These are phyloP conservation scores for Leucopsar rothschildi DNA, from an alignment of 2,113 vertebrate species.

Conservation along the genomic window DNA sequence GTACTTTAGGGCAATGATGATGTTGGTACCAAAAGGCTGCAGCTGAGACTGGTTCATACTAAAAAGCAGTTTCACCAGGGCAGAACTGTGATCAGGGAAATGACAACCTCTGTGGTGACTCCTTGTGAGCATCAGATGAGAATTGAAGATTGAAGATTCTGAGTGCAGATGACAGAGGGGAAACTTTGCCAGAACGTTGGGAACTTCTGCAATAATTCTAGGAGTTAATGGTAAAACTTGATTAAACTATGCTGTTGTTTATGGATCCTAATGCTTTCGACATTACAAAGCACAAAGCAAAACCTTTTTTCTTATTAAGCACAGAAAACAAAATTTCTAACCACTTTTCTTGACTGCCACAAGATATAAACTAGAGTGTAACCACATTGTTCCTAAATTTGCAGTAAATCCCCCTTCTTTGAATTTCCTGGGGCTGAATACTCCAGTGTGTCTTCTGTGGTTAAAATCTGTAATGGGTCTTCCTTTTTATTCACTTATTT, in stretches of 20 bases:
- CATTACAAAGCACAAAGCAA: not conserved
- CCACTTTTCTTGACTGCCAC: not conserved
- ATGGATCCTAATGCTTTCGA: constrained; percentile 22
- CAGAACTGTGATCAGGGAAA: not conserved
- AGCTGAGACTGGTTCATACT: not conserved
- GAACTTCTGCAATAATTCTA: not conserved
- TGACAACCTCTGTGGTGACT: accelerated
- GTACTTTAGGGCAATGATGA: not conserved
- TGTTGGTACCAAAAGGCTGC: not conserved
- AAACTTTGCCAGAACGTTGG: not conserved
- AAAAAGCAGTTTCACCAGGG: not conserved
- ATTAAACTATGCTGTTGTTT: constrained; percentile 50
- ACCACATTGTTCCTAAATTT: constrained; percentile 23
- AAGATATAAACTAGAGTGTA: not conserved
- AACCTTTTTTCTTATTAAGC: not conserved
- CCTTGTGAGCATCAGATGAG: not conserved
- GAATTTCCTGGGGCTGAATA: not conserved
- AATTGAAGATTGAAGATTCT: not conserved
- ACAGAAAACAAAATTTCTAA: not conserved
- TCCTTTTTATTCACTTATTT: not conserved
- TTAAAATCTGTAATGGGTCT: not conserved
- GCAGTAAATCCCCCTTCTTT: not conserved
- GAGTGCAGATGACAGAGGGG: not conserved
- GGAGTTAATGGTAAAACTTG: constrained; percentile 22
- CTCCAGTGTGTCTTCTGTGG: not conserved